Conservation (phyloP, 37 sponge, comb jelly and placozoan species). For the Cliona cf. orientalis region DNA sequence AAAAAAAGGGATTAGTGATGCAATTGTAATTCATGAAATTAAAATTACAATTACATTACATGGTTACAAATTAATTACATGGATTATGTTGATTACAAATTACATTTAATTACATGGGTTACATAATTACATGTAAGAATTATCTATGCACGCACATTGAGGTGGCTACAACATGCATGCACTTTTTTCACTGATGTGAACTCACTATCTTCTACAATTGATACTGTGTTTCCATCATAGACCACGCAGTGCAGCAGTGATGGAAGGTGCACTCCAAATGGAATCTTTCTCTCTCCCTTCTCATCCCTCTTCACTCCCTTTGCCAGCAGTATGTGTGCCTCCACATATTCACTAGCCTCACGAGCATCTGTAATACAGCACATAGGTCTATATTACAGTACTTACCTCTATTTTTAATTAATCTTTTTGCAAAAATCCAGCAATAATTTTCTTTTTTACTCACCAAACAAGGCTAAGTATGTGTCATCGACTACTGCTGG, state of each 20-base stretch:
- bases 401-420: too few relatives aligned
- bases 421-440: too few relatives aligned
- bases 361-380: constrained; percentile 67
- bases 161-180: background rate
- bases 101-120: too few relatives aligned
- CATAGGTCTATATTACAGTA: too few relatives aligned
- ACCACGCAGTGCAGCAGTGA: constrained; percentile 78
- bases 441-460: too few relatives aligned
- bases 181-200: background rate
- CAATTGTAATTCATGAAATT: too few relatives aligned
- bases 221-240: constrained; percentile 91
- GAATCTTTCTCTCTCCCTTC: constrained; percentile 2
- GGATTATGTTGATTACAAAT: background rate
- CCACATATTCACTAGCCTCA: constrained; percentile 45
- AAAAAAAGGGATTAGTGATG: background rate
- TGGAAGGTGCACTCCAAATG: constrained; percentile 72
- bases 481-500: constrained; percentile 56
- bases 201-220: constrained; percentile 83
- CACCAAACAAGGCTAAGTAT: constrained; percentile 81
- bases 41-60: too few relatives aligned
- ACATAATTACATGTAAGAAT: too few relatives aligned
- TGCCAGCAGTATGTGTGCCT: constrained; percentile 60
- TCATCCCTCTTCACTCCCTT: constrained; percentile 13
- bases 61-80: constrained; percentile 2
- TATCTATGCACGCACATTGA: too few relatives aligned